These are phyloP conservation scores for Seira ritae DNA, from an alignment of 2,888 invertebrate genomes.

Conservation along the genomic window DNA sequence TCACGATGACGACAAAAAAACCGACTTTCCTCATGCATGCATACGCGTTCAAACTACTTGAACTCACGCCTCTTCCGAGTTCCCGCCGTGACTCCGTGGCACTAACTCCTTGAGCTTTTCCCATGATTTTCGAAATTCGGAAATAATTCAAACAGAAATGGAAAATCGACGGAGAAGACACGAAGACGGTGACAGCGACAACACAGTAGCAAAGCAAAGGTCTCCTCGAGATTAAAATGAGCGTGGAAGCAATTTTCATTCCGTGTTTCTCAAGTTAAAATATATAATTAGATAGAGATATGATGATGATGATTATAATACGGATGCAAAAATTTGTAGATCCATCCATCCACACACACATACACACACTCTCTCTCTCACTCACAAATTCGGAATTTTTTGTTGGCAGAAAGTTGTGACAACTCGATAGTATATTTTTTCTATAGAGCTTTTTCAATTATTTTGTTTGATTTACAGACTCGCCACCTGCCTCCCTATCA, in stretches of 20 bases:
- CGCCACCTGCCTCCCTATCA: constrained; percentile 47
- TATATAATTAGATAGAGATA: too few relatives aligned
- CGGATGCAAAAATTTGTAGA: background rate
- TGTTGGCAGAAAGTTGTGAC: constrained; percentile 50
- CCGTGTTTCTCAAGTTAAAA: too few relatives aligned
- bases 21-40: background rate
- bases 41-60: background rate
- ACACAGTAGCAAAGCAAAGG: background rate
- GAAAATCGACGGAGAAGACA: background rate
- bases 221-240: too few relatives aligned
- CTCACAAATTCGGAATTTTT: background rate
- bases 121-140: background rate
- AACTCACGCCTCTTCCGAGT: constrained; percentile 27
- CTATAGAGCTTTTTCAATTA: constrained; percentile 56
- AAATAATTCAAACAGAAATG: background rate
- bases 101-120: background rate
- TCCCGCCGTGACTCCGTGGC: background rate
- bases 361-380: background rate
- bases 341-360: background rate
- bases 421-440: constrained; percentile 34
- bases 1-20: background rate
- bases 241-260: too few relatives aligned
- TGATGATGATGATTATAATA: too few relatives aligned
- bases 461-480: constrained; percentile 60
- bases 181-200: background rate